Evolutionary conservation across 2,888 invertebrate species (phyloP).

Genomic region (Caenorhabditis plicata): DNA sequence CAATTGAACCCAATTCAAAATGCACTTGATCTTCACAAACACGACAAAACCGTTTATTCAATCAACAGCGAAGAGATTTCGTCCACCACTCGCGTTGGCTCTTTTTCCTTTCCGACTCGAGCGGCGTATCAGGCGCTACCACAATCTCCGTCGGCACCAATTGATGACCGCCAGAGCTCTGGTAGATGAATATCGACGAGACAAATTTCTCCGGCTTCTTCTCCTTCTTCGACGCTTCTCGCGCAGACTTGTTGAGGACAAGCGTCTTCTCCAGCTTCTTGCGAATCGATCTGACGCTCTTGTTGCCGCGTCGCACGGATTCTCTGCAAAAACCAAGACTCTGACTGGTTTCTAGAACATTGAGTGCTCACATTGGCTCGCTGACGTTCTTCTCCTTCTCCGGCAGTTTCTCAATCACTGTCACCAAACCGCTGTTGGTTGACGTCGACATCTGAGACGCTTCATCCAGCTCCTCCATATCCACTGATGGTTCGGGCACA

Average conservation of each 20-base stretch:
- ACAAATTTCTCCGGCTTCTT: not conserved
- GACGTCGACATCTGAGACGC: conserved; percentile 6
- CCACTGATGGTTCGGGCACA: not conserved
- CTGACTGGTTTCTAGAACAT: conserved; percentile 5
- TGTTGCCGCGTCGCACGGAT: conserved; percentile 17
- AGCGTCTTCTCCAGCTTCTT: conserved; percentile 12
- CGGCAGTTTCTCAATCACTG: conserved; percentile 18
- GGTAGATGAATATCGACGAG: too few relatives aligned
- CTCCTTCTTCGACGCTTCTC: not conserved
- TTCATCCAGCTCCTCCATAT: not conserved
- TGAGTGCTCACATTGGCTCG: conserved; percentile 3
- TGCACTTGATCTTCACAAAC: too few relatives aligned
- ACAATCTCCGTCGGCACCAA: too few relatives aligned
- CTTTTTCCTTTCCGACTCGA: too few relatives aligned
- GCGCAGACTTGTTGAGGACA: not conserved
- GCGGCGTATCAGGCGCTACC: too few relatives aligned
- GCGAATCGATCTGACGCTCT: conserved; percentile 11
- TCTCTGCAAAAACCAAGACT: conserved; percentile 6
- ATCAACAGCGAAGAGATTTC: conserved; percentile 23
- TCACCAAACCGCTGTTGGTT: conserved; percentile 19
- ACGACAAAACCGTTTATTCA: too few relatives aligned
- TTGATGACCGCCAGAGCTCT: too few relatives aligned
- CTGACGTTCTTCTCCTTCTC: not conserved
- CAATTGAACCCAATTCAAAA: too few relatives aligned
- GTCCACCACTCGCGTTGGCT: conserved; percentile 32